Evolutionary conservation across 2,113 vertebrate genomes (phyloP).

Genomic region (Calidris pugnax): DNA sequence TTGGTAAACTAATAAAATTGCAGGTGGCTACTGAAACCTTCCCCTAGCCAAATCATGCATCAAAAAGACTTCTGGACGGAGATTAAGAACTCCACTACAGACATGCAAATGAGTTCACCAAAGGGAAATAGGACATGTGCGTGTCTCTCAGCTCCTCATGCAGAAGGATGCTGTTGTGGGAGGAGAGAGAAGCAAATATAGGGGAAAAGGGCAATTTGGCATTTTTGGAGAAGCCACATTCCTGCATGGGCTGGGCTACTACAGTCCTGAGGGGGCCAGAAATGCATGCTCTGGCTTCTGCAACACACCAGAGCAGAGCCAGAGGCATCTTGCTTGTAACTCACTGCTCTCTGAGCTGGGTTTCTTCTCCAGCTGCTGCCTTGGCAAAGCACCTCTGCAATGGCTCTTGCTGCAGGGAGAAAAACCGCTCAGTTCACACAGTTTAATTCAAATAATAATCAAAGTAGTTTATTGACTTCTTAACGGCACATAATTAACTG

Average conservation of each 20-base stretch:
- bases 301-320: neutral
- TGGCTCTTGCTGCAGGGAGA: neutral
- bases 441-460: neutral
- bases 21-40: neutral
- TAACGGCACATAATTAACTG: neutral
- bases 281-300: neutral
- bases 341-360: neutral
- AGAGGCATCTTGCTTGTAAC: neutral
- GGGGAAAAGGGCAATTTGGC: neutral
- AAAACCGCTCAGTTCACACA: neutral
- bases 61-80: neutral
- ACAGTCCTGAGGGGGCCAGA: accelerated
- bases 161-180: neutral
- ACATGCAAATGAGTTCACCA: neutral
- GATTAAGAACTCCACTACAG: neutral
- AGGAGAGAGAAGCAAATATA: neutral
- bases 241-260: neutral
- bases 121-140: neutral
- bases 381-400: neutral
- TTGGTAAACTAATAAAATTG: neutral
- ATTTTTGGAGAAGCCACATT: neutral
- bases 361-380: neutral
- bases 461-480: neutral
- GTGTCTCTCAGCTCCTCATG: neutral
- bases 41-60: neutral